Evolutionary conservation across 2,888 invertebrate species (phyloP), one percentile per base, ranked within the genome.

Genomic region (Tipula lateralis): DNA sequence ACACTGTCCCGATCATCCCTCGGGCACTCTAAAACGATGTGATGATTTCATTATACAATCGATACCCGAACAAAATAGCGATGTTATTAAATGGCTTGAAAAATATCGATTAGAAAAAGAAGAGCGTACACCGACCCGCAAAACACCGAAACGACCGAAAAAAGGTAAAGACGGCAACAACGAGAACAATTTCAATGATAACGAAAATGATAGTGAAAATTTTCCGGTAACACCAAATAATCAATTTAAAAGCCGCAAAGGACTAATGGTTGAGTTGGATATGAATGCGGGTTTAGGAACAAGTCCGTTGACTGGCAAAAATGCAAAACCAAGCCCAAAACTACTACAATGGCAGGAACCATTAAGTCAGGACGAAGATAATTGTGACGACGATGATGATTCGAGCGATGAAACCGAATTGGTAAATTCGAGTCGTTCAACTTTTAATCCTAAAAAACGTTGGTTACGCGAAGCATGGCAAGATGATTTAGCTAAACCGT

Each of bases 1-100:
- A 32, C 94, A 94, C 87, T 95, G 95, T 88, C 92, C 93, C 0
- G 92, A 93, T 85, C 95, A 95, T 90, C 95, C 95, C 0, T 92
- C 92, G 85, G 92, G 92, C 1, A 91, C 92, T 24, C 88, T 93
- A 1, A 90, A 91, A 13, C 89, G 92, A 66, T 91, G 91, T 66
- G 91, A 91, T 89, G 90, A 92, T 85, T 91, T 91, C 85, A 91
- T 91, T 1, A 86, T 91, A 24, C 91, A 91, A 84, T 90, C 91
- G 0, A 90, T 91, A 13, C 89, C 90, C 2, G 91, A 91, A 84
- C 89, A 92, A 85, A 91, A 91, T 1, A 89, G 90, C 82, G 50
- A 50, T 84, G 91, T 92, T 1, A 89, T 91, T 1, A 89, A 90
- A 84, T 92, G 92, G 92, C 86, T 92, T 29, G 91, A 92, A 86